Base-by-base conservation (phyloP, 2,888 invertebrate genomes). In the Drosophila recens region DNA sequence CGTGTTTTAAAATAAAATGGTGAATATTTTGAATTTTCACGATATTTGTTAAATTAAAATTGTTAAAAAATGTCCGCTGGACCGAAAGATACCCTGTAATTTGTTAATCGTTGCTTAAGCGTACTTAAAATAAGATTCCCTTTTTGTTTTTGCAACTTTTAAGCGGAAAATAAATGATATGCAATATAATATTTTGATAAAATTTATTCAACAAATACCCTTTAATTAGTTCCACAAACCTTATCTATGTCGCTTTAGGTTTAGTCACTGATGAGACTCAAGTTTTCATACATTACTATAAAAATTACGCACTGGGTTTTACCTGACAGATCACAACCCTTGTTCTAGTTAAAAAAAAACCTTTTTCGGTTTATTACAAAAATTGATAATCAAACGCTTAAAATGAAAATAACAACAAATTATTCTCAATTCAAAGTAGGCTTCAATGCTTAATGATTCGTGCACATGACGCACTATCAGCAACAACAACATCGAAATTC, bases 391-490 rank as follows among this genome's bases (percentile, higher is more conserved):
- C 40, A 56, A 49, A 48, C 34, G 38, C 30, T 58, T 38, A 38
- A 58, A 51, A 57, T 1, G 58, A 48, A 48, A 30, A 42, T 17
- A 62, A 46, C n/a, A 33, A 36, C 23, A 33, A 40, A 23, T 38
- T n/a, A 10, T 13, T 20, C 11, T 40, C 15, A 30, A 36, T 42
- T 17, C 13, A 20, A 45, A 48, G 57, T 34, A 11, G 6, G 10
- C 34, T 38, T 27, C n/a, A 53, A 42, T 66, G 61, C 36, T 66
- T 62, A 62, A 57, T 72, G 72, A 67, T 56, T 49, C 72, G 67
- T 64, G 67, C 56, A 59, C 54, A 67, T 58, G 46, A 57, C 59
- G 59, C 66, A 58, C 59, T 49, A 69, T 64, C 45, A 51, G 33
- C 34, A 40, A 48, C 40, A 61, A 42, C 38, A 33, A 46, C 42